Base-by-base conservation (phyloP, 2,797 vertebrate species). In the Psittacula echo region DNA sequence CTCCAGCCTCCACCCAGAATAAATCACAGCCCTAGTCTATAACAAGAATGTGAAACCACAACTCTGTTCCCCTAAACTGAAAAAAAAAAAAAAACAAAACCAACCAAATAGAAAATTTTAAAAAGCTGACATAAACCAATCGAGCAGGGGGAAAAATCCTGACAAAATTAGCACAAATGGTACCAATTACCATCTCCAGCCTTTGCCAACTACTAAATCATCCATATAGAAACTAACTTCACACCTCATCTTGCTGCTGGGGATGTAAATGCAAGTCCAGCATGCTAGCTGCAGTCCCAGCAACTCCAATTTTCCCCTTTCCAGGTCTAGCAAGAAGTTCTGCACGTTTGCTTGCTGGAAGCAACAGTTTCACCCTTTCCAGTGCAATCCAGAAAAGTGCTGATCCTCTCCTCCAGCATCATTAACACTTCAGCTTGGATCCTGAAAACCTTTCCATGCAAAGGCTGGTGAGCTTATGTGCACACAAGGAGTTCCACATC, bases 161-260 rank as follows among this genome's bases (percentile, higher is more conserved):
- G 84, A 79, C 90, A 79, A 72, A 88, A 94, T 83, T 60, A 91
- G 42, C 75, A 89, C 90, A 94, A 90, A 83, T 91, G 87, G 90
- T 90, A 78, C 73, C 85, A 94, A 89, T 92, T 93, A 90, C 47
- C 76, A 89, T 73, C 32, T 79, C 60, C 60, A 50, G 60, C 53
- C 24, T 78, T 64, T 86, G 84, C 80, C 87, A 93, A 75, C 67
- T 64, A 67, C 87, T 88, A 90, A 94, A 90, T 94, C 79, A 89
- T 60, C 73, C 85, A 45, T 4, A 90, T 3, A 90, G 72, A 88
- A 95, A 76, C 67, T 60, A 89, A 76, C 71, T 93, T 94, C 90
- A 89, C 94, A 94, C 93, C 87, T 93, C 90, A 68, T 89, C 60
- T 79, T 82, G 80, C 87, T 93, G 85, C 80, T 79, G 68, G 68